Evolutionary conservation across 2,113 vertebrate genomes (phyloP).

Genomic region (Conger conger): DNA sequence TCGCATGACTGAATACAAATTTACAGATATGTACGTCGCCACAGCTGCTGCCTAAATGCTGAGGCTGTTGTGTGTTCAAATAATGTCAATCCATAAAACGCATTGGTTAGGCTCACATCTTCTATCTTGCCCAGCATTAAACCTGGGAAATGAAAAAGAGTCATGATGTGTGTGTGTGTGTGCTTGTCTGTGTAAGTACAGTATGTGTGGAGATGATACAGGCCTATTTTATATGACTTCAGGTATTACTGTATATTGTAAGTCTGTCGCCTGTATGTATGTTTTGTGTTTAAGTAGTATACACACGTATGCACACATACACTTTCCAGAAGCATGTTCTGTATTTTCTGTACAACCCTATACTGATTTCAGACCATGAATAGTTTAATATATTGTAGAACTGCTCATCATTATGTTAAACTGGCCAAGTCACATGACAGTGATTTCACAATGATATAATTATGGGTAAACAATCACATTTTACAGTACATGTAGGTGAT

Average conservation of each 20-base stretch:
- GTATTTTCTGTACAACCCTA: no score
- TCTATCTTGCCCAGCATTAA: not conserved
- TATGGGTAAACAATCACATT: no score
- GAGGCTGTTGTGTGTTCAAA: not conserved
- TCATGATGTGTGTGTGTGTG: not conserved
- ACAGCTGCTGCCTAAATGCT: not conserved
- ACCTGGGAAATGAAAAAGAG: not conserved
- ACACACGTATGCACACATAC: no score
- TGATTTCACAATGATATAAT: not conserved
- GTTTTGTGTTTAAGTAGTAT: no score
- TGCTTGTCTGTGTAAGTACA: no score
- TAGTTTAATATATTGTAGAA: no score
- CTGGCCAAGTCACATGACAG: not conserved
- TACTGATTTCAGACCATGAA: no score
- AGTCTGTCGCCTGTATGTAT: no score
- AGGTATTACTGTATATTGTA: constrained; percentile 17
- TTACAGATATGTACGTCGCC: not conserved
- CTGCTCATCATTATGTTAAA: not conserved
- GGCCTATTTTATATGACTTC: not conserved
- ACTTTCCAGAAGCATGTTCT: no score
- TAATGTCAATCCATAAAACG: no score
- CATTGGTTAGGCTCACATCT: not conserved
- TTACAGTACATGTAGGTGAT: no score
- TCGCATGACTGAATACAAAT: not conserved
- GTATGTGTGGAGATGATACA: no score